Base-by-base conservation (phyloP, 1,140 invertebrate species). In the Pseudomyrmex sp. region DNA sequence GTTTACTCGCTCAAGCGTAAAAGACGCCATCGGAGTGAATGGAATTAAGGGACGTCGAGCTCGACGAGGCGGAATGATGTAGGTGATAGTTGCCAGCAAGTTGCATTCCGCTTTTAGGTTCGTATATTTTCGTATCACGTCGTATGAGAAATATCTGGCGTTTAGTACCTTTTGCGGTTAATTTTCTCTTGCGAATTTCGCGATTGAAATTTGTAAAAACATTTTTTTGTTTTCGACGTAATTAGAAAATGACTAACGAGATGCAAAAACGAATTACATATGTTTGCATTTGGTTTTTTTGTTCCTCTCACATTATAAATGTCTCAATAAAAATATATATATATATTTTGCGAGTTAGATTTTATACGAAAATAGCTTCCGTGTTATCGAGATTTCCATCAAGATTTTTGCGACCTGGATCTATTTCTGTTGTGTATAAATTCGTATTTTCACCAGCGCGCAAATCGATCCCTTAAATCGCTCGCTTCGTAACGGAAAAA, bases 21-120 rank as follows among this genome's bases (percentile, higher is more conserved):
- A 85, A 80, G 80, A 50, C 23, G 52, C 68, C 50, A 35, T 50
- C 59, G 65, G 52, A 26, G 63, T 48, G 56, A 72, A 87, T 80
- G 63, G 70, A 87, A 88, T 88, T 88, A 88, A 85, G 70, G 85
- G 48, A 61, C 69, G 76, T 80, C 66, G 66, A 44, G 66, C 66
- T 35, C 76, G 76, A 80, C 76, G 54, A 69, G 61, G 76, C 44
- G 76, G 66, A 80, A 80, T 80, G 66, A 80, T 80, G 54, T 80
- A 80, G 76, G 66, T 80, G 76, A 72, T 80, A 61, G 76, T 80
- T 80, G 76, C 76, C 76, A 79, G 65, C 65, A 80, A 72, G 54
- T 80, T 80, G 56, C 72, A 80, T 80, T 59, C 12, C 12, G 54
- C 66, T 35, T 26, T 59, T 18, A 59, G 23, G 54, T 61, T n/a